These are phyloP conservation scores for Upupa epops DNA, from an alignment of 2,113 vertebrate genomes.

Conservation along the genomic window DNA sequence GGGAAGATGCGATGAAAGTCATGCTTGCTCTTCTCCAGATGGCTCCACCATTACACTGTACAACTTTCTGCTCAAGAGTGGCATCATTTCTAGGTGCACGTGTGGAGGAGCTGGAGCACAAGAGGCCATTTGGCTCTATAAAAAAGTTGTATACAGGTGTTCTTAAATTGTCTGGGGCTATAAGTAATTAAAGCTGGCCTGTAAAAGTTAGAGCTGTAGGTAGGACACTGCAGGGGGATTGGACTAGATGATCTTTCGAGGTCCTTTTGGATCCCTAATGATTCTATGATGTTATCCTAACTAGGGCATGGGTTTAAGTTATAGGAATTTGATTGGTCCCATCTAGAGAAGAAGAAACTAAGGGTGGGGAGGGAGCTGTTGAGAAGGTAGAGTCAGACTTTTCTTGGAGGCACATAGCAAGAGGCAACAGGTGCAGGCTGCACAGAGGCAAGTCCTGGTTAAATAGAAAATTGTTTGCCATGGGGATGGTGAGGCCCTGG, in stretches of 20 bases:
- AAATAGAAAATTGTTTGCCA: neutral
- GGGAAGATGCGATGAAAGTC: neutral
- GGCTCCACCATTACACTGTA: neutral
- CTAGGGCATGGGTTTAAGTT: neutral
- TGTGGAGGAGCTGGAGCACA: neutral
- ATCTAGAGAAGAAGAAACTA: neutral
- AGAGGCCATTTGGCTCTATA: neutral
- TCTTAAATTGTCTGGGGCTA: neutral
- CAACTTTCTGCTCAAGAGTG: rapidly evolving
- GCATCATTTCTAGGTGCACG: neutral
- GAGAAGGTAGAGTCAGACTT: neutral
- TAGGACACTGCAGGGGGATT: neutral
- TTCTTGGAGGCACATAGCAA: neutral
- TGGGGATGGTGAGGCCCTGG: neutral
- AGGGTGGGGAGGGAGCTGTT: rapidly evolving
- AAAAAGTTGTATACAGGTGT: neutral
- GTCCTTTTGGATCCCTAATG: no score
- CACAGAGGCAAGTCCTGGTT: neutral
- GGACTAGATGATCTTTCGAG: no score
- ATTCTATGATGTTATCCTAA: neutral
- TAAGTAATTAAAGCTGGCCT: neutral
- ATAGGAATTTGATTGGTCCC: neutral
- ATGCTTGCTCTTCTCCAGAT: neutral
- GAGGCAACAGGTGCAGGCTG: neutral
- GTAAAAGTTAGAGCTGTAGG: neutral